Evolutionary conservation across 2,113 vertebrate species (phyloP), one percentile per base, ranked within the genome.

Genomic region (Chauna torquata): DNA sequence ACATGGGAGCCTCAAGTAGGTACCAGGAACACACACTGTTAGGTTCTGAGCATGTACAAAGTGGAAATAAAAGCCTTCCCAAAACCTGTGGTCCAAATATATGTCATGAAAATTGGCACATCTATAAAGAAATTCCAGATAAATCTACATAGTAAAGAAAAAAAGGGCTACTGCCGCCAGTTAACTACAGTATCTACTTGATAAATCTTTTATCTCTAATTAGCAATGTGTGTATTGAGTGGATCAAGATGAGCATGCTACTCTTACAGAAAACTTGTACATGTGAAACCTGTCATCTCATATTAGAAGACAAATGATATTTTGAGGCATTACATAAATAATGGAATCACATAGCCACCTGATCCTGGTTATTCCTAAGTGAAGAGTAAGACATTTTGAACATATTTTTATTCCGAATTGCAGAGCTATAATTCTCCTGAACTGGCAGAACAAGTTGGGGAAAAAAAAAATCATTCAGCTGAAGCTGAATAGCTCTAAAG

Each of bases 271-370:
- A 93, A 91, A 95, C 90, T 95, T 86, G 81, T 97, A 97, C 76
- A 83, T 96, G 95, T 82, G 94, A 94, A 98, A 97, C 92, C 77
- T 97, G 97, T 98, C 97, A 95, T 92, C 96, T 96, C 58, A 0
- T 85, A 94, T 98, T 97, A 97, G 97, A 93, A 97, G 96, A 97
- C 89, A 98, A 97, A 97, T 95, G 95, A 74, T 82, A 82, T 98
- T 97, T 88, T 69, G 94, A 97, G 95, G 90, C 96, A 95, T 97
- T 97, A 96, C 96, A 95, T 96, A 97, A 97, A 96, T 97, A 98
- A 97, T 97, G 94, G 96, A 98, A 97, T 98, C 91, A 81, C 85
- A 70, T 95, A 91, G 86, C 97, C 96, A 97, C 96, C 96, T 98
- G 97, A 95, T 98, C 96, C 57, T 69, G 88, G 86, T 97, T 97